phyloP scores from a whole-genome alignment of 2,113 vertebrate genomes.

The Sarotherodon lohbergeri region DNA sequence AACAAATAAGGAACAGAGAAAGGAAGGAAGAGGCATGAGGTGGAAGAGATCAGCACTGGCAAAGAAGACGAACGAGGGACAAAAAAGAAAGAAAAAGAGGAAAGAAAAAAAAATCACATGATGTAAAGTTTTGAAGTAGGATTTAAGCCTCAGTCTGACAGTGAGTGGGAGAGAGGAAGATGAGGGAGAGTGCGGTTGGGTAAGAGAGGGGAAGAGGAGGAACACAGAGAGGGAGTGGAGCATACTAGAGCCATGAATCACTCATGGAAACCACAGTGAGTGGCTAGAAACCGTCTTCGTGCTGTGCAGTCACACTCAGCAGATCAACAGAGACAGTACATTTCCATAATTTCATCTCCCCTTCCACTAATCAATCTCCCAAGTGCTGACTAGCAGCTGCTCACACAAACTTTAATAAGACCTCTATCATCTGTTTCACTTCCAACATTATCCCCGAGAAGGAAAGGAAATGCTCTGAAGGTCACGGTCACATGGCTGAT shows the following conservation, averaged over 20 bases:
- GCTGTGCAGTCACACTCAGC: not conserved
- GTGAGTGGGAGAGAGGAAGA: not conserved
- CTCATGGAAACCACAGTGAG: slow-evolving; percentile 26
- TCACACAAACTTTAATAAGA: not conserved
- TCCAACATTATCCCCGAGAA: not conserved
- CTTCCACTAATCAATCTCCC: not conserved
- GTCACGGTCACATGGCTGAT: not conserved
- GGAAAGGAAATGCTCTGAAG: not conserved
- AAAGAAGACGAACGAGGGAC: not conserved
- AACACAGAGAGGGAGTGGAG: slow-evolving; percentile 44
- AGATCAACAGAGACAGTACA: not conserved
- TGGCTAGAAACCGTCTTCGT: slow-evolving; percentile 1
- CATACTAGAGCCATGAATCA: slow-evolving; percentile 63
- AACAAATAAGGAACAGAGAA: not conserved
- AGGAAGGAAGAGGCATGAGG: not conserved
- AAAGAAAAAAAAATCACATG: not conserved
- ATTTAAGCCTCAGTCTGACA: not conserved
- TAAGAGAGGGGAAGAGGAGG: slow-evolving; percentile 8
- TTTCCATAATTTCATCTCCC: not conserved
- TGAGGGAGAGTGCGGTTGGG: not conserved
- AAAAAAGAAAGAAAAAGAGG: not conserved
- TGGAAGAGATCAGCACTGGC: not conserved
- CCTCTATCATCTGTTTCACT: not conserved
- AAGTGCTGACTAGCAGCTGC: not conserved
- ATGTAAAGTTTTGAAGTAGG: not conserved